Conservation (phyloP, 2,113 vertebrate genomes). For the Cyrtonyx montezumae region DNA sequence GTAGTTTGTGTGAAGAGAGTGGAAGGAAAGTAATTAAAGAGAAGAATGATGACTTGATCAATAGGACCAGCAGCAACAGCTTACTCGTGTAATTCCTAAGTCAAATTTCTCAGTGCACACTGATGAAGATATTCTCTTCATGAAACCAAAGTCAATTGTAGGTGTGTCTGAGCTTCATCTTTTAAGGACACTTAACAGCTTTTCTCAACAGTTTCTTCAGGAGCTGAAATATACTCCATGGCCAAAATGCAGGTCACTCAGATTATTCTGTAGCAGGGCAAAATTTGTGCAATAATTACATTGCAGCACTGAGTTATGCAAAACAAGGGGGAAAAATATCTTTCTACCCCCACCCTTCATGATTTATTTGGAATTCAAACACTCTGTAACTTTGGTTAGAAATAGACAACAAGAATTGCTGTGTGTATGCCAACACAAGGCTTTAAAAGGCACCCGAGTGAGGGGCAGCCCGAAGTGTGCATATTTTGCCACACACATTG, state of each 20-base stretch:
- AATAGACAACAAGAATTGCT: not conserved
- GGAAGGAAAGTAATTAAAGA: not conserved
- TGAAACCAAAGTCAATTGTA: not conserved
- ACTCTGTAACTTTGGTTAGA: not conserved
- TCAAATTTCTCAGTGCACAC: not conserved
- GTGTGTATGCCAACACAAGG: not conserved
- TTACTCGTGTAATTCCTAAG: not conserved
- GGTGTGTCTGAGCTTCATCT: not conserved
- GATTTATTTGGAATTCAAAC: not conserved
- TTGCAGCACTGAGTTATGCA: constrained; percentile 34
- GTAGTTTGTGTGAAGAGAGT: not conserved
- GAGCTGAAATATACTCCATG: not conserved
- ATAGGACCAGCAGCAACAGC: not conserved
- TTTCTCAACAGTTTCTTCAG: not conserved
- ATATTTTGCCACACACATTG: not conserved
- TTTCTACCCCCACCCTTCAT: fast-evolving
- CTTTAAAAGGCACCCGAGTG: not conserved
- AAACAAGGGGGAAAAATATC: not conserved
- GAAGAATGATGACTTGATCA: not conserved
- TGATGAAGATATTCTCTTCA: not conserved
- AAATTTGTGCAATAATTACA: constrained; percentile 11
- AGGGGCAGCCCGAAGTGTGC: not conserved
- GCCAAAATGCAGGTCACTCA: fast-evolving
- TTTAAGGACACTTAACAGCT: not conserved
- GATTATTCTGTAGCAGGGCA: not conserved